Conservation (phyloP, 2,888 invertebrate genomes). For the Acanthosepion esculentum region DNA sequence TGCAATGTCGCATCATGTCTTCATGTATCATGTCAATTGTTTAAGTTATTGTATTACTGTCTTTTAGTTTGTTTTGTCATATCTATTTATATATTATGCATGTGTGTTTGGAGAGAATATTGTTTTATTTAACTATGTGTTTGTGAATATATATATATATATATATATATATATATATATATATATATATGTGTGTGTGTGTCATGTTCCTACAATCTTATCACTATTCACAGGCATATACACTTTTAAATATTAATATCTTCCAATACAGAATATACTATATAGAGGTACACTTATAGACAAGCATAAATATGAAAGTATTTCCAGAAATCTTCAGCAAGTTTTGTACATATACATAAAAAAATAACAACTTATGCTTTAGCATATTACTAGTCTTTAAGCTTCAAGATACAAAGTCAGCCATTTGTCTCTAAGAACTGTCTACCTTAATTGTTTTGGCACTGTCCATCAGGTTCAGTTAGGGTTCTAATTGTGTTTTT, state of each 20-base stretch:
- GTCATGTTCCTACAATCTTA: too few species aligned
- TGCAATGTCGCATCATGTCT: too few species aligned
- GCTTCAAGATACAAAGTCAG: background rate
- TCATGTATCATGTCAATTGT: too few species aligned
- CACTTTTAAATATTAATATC: too few species aligned
- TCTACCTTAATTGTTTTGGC: background rate
- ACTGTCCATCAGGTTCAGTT: background rate
- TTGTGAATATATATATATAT: background rate
- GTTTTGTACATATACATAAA: background rate
- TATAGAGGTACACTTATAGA: too few species aligned
- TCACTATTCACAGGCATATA: too few species aligned
- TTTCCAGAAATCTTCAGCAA: background rate
- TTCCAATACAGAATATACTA: too few species aligned
- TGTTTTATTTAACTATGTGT: background rate
- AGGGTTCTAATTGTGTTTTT: background rate
- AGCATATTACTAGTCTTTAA: background rate
- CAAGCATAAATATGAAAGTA: background rate
- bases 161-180: background rate
- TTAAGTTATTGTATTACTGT: too few species aligned
- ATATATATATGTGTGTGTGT: background rate
- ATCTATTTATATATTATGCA: too few species aligned
- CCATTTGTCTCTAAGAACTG: slow-evolving; percentile 16
- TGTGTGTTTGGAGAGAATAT: background rate
- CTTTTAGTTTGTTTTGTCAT: too few species aligned
- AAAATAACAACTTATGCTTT: background rate